A percentile compares a stretch with the other conserved stretches of the same genome.
phyloP scores from a whole-genome alignment of 53 echinoderm and acorn worm species.

The Zoroaster sp. region DNA sequence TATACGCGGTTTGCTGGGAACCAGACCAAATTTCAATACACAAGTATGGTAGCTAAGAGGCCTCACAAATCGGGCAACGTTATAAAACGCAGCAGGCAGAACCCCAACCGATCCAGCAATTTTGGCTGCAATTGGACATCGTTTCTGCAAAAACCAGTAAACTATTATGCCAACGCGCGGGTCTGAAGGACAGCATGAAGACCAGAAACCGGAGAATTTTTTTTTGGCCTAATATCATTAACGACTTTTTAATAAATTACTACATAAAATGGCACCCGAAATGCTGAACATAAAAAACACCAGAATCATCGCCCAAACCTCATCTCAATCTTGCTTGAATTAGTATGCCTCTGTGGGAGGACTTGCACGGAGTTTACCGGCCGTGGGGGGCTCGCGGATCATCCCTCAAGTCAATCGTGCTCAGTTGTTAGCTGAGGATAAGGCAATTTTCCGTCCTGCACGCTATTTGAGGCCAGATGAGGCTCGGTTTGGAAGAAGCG shows the following conservation, averaged over 20 bases:
- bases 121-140: no score
- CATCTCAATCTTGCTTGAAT: conserved; percentile 38
- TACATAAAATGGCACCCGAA: conserved; percentile 73
- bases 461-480: background rate
- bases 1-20: no score
- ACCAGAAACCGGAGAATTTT: no score
- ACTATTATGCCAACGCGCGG: background rate
- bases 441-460: background rate
- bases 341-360: background rate
- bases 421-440: background rate
- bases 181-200: no score
- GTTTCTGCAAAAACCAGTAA: no score
- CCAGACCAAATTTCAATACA: no score
- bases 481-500: background rate
- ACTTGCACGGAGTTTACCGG: no score
- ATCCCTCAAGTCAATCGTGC: background rate
- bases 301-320: conserved; percentile 41
- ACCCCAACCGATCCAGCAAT: no score
- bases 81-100: no score
- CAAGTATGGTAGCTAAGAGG: no score
- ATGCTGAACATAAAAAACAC: conserved; percentile 52
- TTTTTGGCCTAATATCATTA: background rate
- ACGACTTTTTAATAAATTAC: background rate
- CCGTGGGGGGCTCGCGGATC: background rate
- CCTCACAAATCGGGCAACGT: no score